phyloP scores from a whole-genome alignment of 2,888 invertebrate species.

The Trichopoda pennipes region DNA sequence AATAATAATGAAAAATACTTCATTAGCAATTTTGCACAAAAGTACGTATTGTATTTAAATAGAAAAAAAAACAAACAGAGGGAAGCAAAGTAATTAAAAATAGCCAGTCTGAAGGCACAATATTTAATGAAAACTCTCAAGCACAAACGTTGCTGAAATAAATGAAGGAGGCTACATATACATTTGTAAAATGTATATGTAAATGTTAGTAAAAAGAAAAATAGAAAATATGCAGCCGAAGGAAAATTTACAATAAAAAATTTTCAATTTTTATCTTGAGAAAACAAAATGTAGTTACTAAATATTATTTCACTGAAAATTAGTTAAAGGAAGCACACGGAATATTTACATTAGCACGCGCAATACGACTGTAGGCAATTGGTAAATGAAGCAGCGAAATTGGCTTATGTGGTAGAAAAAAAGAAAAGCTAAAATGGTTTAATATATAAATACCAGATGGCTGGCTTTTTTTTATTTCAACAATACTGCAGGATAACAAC shows the following conservation, averaged over 20 bases:
- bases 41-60: not conserved
- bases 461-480: too few relatives aligned
- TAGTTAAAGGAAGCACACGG: too few relatives aligned
- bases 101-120: constrained; percentile 52
- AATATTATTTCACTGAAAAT: too few relatives aligned
- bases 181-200: not conserved
- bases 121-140: constrained; percentile 56
- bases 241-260: not conserved
- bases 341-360: too few relatives aligned
- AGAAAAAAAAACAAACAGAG: constrained; percentile 4
- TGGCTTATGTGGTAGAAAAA: too few relatives aligned
- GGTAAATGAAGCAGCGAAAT: too few relatives aligned
- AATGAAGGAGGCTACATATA: constrained; percentile 4
- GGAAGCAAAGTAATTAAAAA: constrained; percentile 50
- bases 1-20: constrained; percentile 32
- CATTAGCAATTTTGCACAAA: constrained; percentile 42
- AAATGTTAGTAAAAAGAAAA: not conserved
- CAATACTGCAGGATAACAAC: too few relatives aligned
- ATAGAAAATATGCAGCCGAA: too few relatives aligned
- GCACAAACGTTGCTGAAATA: constrained; percentile 37
- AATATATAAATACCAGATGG: too few relatives aligned
- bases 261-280: not conserved
- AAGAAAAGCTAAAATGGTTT: too few relatives aligned
- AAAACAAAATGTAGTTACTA: not conserved
- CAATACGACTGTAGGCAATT: too few relatives aligned